These are phyloP conservation scores for Pocillopora grandis DNA, from an alignment of 92 coral and sea anemone species.

Conservation along the genomic window DNA sequence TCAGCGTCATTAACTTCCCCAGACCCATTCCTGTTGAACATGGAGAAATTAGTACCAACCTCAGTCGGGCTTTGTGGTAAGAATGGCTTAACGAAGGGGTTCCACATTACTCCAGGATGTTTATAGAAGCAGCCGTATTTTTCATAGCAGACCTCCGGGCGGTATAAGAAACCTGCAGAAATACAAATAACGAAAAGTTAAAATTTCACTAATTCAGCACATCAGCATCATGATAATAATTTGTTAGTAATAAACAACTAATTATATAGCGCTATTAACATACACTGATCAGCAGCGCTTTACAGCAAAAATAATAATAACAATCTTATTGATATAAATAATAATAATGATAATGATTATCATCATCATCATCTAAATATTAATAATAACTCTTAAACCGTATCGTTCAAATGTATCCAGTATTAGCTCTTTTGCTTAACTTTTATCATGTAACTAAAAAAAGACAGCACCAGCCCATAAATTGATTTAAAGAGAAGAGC, in stretches of 20 bases:
- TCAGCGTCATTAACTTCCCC: slow-evolving; percentile 60
- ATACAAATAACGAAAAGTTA: too few relatives aligned
- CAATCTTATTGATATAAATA: too few relatives aligned
- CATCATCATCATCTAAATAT: too few relatives aligned
- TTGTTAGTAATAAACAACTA: too few relatives aligned
- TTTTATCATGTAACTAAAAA: not conserved
- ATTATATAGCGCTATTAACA: too few relatives aligned
- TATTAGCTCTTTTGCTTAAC: not conserved
- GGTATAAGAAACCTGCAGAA: too few relatives aligned
- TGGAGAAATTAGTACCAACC: slow-evolving; percentile 52
- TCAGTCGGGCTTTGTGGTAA: slow-evolving; percentile 55
- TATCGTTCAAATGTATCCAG: not conserved
- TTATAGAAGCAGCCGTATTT: slow-evolving; percentile 71
- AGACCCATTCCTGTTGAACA: slow-evolving; percentile 50
- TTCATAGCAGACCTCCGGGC: slow-evolving; percentile 51
- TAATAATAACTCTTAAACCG: too few relatives aligned
- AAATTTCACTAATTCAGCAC: too few relatives aligned
- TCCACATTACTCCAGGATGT: slow-evolving; percentile 10
- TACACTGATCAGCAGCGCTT: too few relatives aligned
- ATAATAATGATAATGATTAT: too few relatives aligned
- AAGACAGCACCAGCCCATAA: not conserved
- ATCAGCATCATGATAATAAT: too few relatives aligned
- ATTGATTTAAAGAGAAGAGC: not conserved
- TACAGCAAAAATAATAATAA: too few relatives aligned
- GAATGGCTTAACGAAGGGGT: slow-evolving; percentile 38